Conservation (phyloP, 2,888 invertebrate genomes). For the Dolomedes plantarius region DNA sequence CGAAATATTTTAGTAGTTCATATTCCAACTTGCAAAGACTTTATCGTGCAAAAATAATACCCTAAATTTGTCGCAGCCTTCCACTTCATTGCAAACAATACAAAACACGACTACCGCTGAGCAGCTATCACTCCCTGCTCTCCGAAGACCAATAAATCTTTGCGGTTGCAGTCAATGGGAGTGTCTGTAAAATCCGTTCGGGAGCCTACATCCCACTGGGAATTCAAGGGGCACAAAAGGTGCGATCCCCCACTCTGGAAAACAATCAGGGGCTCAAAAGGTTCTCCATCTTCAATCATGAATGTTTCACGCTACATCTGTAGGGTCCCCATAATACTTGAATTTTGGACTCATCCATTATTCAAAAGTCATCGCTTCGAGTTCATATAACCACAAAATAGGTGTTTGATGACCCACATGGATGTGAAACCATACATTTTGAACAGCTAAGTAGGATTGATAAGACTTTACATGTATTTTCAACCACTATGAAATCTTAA, state of each 20-base stretch:
- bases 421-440: not conserved
- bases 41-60: not conserved
- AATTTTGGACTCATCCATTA: constrained; percentile 57
- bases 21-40: too few species aligned
- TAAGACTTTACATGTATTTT: too few species aligned
- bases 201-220: constrained; percentile 33
- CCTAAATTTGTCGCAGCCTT: not conserved
- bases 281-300: constrained; percentile 62
- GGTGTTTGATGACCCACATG: not conserved
- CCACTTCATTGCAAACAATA: not conserved
- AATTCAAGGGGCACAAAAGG: constrained; percentile 41
- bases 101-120: not conserved
- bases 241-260: constrained; percentile 36
- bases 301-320: constrained; percentile 67
- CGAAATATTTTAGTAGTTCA: too few species aligned
- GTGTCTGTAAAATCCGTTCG: constrained; percentile 24
- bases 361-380: constrained; percentile 41
- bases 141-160: constrained; percentile 65
- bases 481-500: too few species aligned
- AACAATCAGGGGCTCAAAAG: constrained; percentile 55
- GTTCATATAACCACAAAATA: constrained; percentile 32
- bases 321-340: constrained; percentile 33
- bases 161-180: constrained; percentile 43
- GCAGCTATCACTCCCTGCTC: constrained; percentile 17
- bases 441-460: not conserved